phyloP scores from a whole-genome alignment of 2,113 vertebrate genomes.

The Coreoperca whiteheadi region DNA sequence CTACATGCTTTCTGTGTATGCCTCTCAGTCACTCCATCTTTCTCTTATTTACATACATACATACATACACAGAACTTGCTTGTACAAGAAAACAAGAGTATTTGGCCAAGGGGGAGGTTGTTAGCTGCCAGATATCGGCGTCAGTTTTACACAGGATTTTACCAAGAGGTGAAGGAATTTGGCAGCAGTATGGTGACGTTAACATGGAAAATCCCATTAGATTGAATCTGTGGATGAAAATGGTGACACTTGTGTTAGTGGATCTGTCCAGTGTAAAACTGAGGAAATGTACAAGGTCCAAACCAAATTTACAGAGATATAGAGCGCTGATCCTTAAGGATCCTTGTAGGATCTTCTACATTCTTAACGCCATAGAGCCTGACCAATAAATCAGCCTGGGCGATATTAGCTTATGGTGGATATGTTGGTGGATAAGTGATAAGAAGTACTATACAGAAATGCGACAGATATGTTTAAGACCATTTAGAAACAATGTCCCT shows the following conservation, averaged over 20 bases:
- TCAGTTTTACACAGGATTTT: constrained; percentile 3
- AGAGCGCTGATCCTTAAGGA: too few relatives aligned
- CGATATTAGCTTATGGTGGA: background rate
- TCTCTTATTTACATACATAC: background rate
- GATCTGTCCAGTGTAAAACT: background rate
- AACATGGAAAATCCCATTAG: background rate
- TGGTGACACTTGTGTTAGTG: background rate
- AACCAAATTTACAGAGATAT: background rate
- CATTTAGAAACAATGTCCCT: background rate
- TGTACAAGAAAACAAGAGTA: background rate
- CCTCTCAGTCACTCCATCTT: background rate
- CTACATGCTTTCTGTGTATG: background rate
- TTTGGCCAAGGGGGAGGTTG: background rate
- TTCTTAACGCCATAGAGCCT: background rate
- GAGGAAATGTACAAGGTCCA: background rate
- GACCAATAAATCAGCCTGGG: too few relatives aligned
- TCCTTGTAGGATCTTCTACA: too few relatives aligned
- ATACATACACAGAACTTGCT: background rate
- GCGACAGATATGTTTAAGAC: background rate
- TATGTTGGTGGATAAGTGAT: background rate
- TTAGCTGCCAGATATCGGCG: background rate
- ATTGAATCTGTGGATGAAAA: background rate
- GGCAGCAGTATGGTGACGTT: background rate
- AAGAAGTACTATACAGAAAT: background rate
- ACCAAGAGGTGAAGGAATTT: constrained; percentile 3